Base-by-base conservation (phyloP, 2,113 vertebrate genomes). In the Notiomystis cincta region DNA sequence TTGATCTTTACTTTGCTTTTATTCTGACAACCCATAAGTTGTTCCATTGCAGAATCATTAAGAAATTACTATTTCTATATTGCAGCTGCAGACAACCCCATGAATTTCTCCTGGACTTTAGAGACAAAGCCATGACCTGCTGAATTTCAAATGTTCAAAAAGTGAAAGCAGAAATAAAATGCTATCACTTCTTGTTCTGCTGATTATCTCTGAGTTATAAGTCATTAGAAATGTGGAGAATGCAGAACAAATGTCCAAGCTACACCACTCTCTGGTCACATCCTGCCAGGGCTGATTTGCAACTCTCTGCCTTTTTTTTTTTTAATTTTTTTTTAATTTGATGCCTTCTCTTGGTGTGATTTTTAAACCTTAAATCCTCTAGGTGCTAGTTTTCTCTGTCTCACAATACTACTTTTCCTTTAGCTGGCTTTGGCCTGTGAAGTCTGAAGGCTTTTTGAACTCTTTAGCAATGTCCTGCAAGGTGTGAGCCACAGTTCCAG, bases 261-360 rank as follows among this genome's bases (percentile, higher is more conserved):
- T 77, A 22, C 10, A 30, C 16, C 2, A 3, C 9, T 13, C 14
- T 37, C 44, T 53, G 27, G 11, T 53, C 23, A 53, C 19, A 33
- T 44, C 65, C 20, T 60, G 7, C 8, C 14, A 21, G 6, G 42
- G 21, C 3, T 21, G 11, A 70, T 10, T 18, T 77, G 17, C 27
- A 88, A 19, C 8, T n/a, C 20, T 12, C 5, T 56, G 4, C 1
- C 1, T 13, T 7, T 25, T n/a, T 70, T 5, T 37, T 22, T 6
- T 14, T n/a, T n/a, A n/a, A 58, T 9, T 13, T 11, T 61, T 50
- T 38, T 30, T 10, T 9, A 17, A 24, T 89, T 60, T 30, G 61
- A 48, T 51, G 15, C 2, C 9, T 61, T 81, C 5, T 37, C 42
- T 54, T 27, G 1, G 5, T 75, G 11, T 60, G 15, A n/a, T 54